Base-by-base conservation (phyloP, 1,140 invertebrate genomes). In the Carcinoscorpius rotundicauda region DNA sequence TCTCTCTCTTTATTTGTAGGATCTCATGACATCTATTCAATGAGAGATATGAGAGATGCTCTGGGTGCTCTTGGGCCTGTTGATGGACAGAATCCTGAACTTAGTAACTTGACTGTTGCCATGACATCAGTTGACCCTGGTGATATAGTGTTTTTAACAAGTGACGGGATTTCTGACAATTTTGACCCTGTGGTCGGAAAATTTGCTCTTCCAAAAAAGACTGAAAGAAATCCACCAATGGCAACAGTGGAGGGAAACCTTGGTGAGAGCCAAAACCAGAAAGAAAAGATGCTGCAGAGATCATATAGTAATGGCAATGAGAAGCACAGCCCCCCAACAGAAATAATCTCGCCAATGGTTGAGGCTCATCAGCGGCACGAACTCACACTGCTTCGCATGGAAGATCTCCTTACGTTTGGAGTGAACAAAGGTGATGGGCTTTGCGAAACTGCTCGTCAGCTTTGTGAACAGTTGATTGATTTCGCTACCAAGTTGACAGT, bases 151-250 rank as follows among this genome's bases (percentile, higher is more conserved):
- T 92, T 93, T 74, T 80, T 96, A n/a, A 91, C 91, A 1, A 91
- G 87, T 48, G 92, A 95, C 75, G 92, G 92, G 8, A 85, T 95
- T 52, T 91, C 89, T 6, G 92, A 95, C 74, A 95, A 95, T 75
- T 93, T 94, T 76, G 92, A 95, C 79, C 93, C 92, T 3, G 92
- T 94, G 55, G 92, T 95, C 64, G 92, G 91, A 6, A 92, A 92
- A 78, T 91, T 95, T 75, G 89, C 89, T 10, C 80, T 88, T 50
- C 82, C 83, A n/a, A 76, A 76, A 66, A 69, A 69, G 51, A 51
- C 50, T 49, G 51, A 60, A 4, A 69, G 64, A 52, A 67, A 62
- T 5, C 62, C 62, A 8, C 57, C 63, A 3, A 62, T 63, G 8
- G 49, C 56, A 5, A 51, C 59, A 10, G 55, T 60, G 3, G 61